Evolutionary conservation across 2,797 vertebrate genomes (phyloP).

Genomic region (Pangasius krempfi): DNA sequence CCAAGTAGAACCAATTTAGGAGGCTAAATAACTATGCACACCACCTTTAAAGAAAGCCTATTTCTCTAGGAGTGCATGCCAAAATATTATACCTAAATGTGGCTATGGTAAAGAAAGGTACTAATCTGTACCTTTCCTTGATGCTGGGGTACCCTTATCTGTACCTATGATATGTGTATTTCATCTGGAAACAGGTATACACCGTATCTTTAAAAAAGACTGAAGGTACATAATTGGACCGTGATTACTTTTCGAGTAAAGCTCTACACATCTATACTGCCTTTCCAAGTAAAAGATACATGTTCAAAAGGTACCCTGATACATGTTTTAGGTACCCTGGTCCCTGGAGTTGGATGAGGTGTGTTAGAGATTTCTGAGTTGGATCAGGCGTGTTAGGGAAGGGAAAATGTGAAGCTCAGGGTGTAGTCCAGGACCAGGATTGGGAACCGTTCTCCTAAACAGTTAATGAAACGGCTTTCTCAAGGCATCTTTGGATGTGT

Average conservation of each 20-base stretch:
- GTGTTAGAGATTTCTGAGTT: background rate
- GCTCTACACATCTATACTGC: background rate
- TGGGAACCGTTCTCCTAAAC: background rate
- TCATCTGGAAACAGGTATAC: background rate
- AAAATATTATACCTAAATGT: background rate
- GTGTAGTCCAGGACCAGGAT: background rate
- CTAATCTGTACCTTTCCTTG: background rate
- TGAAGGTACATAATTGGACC: background rate
- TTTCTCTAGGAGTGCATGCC: background rate
- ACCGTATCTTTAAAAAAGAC: background rate
- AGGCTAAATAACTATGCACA: background rate
- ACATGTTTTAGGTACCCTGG: background rate
- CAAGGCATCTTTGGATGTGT: background rate
- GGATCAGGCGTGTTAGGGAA: background rate
- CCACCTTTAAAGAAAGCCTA: background rate
- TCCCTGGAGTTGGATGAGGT: background rate
- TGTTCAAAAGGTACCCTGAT: background rate
- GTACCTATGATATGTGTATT: background rate
- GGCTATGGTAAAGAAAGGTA: background rate
- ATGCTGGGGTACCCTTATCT: background rate
- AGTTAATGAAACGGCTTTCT: background rate
- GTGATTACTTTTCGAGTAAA: background rate
- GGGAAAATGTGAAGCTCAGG: background rate
- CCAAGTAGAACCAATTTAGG: too few relatives aligned
- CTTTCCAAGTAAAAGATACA: background rate